These are phyloP conservation scores for Anthopleura sola DNA, from an alignment of 64 coral and sea anemone species.

Conservation along the genomic window DNA sequence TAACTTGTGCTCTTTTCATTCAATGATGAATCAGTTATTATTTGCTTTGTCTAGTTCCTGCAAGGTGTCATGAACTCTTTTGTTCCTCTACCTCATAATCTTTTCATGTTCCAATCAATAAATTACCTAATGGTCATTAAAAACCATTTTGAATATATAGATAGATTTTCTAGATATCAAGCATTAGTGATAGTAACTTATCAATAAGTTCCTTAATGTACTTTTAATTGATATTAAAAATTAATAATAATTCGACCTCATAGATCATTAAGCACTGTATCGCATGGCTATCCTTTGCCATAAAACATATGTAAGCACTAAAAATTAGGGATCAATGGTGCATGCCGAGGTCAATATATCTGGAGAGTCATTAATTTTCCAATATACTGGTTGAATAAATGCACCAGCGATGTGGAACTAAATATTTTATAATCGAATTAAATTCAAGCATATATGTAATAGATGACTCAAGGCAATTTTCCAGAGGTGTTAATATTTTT, in stretches of 20 bases:
- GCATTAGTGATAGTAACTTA: too few relatives aligned
- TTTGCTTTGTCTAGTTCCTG: too few relatives aligned
- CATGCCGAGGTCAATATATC: not conserved
- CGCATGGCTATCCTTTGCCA: not conserved
- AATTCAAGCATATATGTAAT: not conserved
- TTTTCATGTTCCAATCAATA: too few relatives aligned
- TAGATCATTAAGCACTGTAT: not conserved
- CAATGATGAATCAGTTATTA: not conserved
- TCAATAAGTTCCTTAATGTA: constrained; percentile 2
- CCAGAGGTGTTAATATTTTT: too few relatives aligned
- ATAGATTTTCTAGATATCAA: not conserved
- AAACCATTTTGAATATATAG: not conserved
- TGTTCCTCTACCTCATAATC: too few relatives aligned
- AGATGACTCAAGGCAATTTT: too few relatives aligned
- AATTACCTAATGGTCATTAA: not conserved
- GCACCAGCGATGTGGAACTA: not conserved
- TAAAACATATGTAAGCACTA: not conserved
- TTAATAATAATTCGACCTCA: not conserved
- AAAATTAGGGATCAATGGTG: not conserved
- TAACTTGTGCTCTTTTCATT: not conserved
- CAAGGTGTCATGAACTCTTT: too few relatives aligned
- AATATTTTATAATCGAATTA: not conserved
- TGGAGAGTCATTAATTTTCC: not conserved
- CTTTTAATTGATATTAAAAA: not conserved
- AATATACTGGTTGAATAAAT: not conserved